Evolutionary conservation across 2,797 vertebrate species (phyloP), one percentile per base, ranked within the genome.

Genomic region (Lophius americanus): DNA sequence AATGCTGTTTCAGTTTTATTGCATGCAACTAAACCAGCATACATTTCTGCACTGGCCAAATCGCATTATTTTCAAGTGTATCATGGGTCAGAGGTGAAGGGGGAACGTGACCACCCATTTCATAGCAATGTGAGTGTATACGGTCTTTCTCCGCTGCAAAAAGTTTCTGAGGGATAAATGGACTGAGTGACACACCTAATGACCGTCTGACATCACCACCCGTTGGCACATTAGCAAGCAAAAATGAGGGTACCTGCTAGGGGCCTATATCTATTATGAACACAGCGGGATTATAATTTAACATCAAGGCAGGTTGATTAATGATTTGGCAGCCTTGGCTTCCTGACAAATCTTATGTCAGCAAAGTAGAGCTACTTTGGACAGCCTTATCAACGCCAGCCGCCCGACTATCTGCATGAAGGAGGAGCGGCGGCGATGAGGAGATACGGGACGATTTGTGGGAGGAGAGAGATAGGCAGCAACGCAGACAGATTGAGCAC

Each of bases 311-410:
- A 3, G 38, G 70, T 76, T 63, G 52, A 68, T 70, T 60, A 56
- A 75, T 70, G 55, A 67, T 62, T 65, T 36, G 56, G 56, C 63
- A 59, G 35, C 53, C 64, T 44, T 53, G 60, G 62, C 65, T 67
- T 23, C 50, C 6, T 62, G 64, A 60, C 59, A 70, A 62, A 64
- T 57, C 72, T 56, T 47, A 76, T 80, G 68, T 64, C 76, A 75
- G 71, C 57, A 36, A 37, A 33, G 55, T 33, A 2, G 49, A 70
- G 72, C 43, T 4, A 13, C 80, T 70, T 57, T 74, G 59, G 85
- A 74, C 12, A 39, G 37, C 65, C 61, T 86, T 79, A 88, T 85
- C 82, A 69, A 67, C 76, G 55, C 32, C 52, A 42, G 68, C 75
- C 71, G 75, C 76, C 13, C 35, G 11, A 50, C 60, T 64, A 63